Evolutionary conservation across 2,113 vertebrate species (phyloP).

Genomic region (Aegotheles bennettii): DNA sequence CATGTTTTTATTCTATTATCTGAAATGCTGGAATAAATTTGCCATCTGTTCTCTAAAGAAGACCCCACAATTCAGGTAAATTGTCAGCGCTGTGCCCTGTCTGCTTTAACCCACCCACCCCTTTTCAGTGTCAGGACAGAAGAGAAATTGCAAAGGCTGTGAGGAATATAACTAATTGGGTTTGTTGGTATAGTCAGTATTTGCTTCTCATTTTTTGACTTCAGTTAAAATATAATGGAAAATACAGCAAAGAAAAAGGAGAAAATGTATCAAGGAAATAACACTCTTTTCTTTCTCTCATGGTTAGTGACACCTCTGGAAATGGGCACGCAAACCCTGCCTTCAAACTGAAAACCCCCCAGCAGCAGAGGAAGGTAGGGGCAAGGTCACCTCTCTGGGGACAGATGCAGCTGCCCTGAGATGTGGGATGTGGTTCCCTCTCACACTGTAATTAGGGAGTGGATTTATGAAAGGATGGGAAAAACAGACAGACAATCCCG

Average conservation of each 20-base stretch:
- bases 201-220: background rate
- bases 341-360: slow-evolving; percentile 82
- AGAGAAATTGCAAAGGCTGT: background rate
- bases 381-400: background rate
- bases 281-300: background rate
- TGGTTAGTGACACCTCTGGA: slow-evolving; percentile 60
- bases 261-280: background rate
- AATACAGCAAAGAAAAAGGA: background rate
- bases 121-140: background rate
- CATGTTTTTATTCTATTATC: slow-evolving; percentile 37
- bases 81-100: background rate
- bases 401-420: background rate
- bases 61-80: slow-evolving; percentile 67
- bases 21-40: slow-evolving; percentile 63
- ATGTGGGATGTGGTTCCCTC: background rate
- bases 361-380: slow-evolving; percentile 79
- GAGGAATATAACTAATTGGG: background rate
- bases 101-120: background rate
- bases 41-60: slow-evolving; percentile 51
- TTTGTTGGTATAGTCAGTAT: background rate
- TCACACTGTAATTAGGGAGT: background rate
- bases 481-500: background rate
- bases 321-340: slow-evolving; percentile 85
- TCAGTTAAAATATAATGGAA: background rate
- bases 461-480: background rate